Conservation (phyloP, 2,888 invertebrate genomes). For the Busseola fusca region DNA sequence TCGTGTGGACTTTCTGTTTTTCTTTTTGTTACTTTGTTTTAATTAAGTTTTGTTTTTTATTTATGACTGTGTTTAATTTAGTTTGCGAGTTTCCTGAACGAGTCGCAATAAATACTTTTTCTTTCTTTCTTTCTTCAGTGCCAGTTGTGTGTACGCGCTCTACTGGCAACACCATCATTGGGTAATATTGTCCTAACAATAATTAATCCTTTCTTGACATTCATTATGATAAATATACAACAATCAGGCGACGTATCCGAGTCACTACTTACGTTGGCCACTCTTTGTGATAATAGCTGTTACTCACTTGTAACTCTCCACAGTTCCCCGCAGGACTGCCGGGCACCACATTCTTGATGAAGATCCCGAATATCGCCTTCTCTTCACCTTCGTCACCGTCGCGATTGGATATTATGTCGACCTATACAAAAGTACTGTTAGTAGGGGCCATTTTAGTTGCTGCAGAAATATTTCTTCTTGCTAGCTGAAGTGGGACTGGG, state of each 20-base stretch:
- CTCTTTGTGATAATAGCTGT: neutral
- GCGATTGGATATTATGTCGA: constrained; percentile 92
- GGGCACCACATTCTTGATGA: constrained; percentile 98
- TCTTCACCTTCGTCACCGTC: constrained; percentile 92
- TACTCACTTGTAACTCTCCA: constrained; percentile 93
- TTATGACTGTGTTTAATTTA: no score
- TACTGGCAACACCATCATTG: neutral
- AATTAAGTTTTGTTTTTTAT: no score
- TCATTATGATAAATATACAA: neutral
- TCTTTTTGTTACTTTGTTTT: no score
- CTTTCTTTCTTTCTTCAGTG: no score
- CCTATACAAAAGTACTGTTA: constrained; percentile 72
- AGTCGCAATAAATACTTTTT: no score
- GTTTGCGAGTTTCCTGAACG: no score
- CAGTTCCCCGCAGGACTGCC: constrained; percentile 97
- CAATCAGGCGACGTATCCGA: neutral
- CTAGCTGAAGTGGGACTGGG: no score
- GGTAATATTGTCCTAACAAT: neutral
- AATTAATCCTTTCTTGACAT: neutral
- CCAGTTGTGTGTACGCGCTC: no score
- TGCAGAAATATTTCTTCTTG: no score
- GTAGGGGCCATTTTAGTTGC: constrained; percentile 56
- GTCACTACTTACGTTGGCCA: neutral
- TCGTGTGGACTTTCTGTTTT: no score
- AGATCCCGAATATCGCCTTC: constrained; percentile 97